phyloP scores from a whole-genome alignment of 2,797 vertebrate genomes.

The Pipistrellus kuhlii region DNA sequence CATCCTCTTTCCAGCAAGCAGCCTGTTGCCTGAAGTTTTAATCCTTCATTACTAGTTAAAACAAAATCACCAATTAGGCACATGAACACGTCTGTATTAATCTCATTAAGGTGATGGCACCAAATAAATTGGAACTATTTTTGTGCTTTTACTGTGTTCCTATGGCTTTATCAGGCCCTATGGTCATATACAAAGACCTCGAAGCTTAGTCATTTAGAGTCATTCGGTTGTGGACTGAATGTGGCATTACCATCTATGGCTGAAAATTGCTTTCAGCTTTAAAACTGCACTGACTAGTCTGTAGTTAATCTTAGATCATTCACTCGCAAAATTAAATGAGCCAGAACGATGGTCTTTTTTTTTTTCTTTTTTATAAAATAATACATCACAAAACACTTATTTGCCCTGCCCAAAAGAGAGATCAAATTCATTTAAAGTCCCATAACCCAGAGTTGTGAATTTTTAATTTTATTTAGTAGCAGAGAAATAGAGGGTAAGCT shows the following conservation, averaged over 20 bases:
- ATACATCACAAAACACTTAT: conserved; percentile 94
- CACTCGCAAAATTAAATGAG: conserved; percentile 93
- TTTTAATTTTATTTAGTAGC: conserved; percentile 98
- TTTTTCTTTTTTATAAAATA: conserved; percentile 86
- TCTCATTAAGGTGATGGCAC: conserved; percentile 93
- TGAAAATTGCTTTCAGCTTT: conserved; percentile 94
- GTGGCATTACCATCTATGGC: conserved; percentile 92
- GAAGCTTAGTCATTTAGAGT: conserved; percentile 92
- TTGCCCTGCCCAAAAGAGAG: conserved; percentile 95
- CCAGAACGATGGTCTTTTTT: conserved; percentile 89
- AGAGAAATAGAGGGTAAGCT: conserved; percentile 93
- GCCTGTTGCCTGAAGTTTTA: conserved; percentile 91
- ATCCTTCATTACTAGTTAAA: conserved; percentile 92
- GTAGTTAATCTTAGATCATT: conserved; percentile 94
- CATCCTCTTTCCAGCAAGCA: conserved; percentile 83
- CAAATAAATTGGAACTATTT: conserved; percentile 93
- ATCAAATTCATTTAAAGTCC: conserved; percentile 93
- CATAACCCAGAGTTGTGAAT: conserved; percentile 94
- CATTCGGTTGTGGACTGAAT: conserved; percentile 92
- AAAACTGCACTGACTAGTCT: conserved; percentile 93
- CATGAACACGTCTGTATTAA: conserved; percentile 92
- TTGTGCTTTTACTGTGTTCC: conserved; percentile 92
- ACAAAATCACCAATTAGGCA: conserved; percentile 93
- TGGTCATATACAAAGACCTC: conserved; percentile 92
- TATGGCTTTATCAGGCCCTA: conserved; percentile 92